Evolutionary conservation across 2,888 invertebrate genomes (phyloP), one percentile per base, ranked within the genome.

Genomic region (Pseudococcus viburni): DNA sequence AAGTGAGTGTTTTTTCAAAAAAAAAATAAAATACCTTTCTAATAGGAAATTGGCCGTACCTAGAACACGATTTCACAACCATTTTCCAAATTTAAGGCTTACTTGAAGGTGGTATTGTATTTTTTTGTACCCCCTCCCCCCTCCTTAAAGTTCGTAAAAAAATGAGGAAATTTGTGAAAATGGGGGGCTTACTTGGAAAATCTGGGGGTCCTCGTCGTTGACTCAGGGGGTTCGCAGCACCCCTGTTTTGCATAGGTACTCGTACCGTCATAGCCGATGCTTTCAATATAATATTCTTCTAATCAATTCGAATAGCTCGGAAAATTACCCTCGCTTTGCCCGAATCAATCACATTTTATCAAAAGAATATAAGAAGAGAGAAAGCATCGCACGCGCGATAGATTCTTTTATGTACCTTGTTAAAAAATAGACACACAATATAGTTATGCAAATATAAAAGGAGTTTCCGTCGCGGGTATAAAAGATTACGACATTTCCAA

Each of bases 351-450:
- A 85, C 22, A 26, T 55, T 85, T 85, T 22, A 33, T 85, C 51
- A 46, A 55, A n/a, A 85, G 19, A 22, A 17, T 48, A 19, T 11
- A 51, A 51, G 51, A 51, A 51, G 51, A 51, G 51, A 51, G 12
- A 12, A 17, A 12, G 51, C 51, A 84, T 68, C 64, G 55, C 85
- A 86, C 64, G 85, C 85, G 85, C 85, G 85, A 86, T 86, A 86
- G 85, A 86, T 86, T 86, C 85, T 64, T 86, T 86, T 86, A 59
- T 86, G 59, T 68, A 68, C 51, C 51, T 51, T 59, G 85, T 86
- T 86, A 86, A 86, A 85, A 86, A 86, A 86, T 86, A 86, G 85
- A 86, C 68, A 86, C 85, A 86, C 85, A 86, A 86, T 86, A 68
- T 59, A 64, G 64, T 86, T 86, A 86, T 86, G 85, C 59, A 86